These are phyloP conservation scores for Formica aserva DNA, from an alignment of 2,888 invertebrate species.

Conservation along the genomic window DNA sequence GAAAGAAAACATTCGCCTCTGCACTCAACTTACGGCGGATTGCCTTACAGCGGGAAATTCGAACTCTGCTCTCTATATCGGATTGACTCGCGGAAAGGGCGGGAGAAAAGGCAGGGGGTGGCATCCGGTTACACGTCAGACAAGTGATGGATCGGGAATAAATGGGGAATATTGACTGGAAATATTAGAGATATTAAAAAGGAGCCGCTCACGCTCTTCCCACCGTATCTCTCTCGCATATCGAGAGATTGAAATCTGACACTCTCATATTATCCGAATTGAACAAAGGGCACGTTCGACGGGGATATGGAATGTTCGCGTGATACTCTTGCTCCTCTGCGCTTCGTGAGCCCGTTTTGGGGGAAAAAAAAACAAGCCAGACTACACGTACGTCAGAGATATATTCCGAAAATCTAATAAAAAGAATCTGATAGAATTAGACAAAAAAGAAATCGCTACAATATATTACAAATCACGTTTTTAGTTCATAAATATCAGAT, in stretches of 20 bases:
- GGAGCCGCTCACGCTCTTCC: slow-evolving; percentile 60
- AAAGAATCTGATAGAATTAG: slow-evolving; percentile 13
- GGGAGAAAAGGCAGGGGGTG: slow-evolving; percentile 35
- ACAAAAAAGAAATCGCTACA: slow-evolving; percentile 18
- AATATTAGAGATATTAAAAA: slow-evolving; percentile 82
- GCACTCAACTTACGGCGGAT: slow-evolving; percentile 59
- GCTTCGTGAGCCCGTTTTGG: slow-evolving; percentile 15
- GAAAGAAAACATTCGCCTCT: slow-evolving; percentile 68
- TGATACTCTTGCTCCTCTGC: slow-evolving; percentile 5
- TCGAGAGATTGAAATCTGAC: slow-evolving; percentile 75
- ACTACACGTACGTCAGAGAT: not conserved
- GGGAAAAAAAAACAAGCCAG: not conserved
- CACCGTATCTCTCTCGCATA: slow-evolving; percentile 75
- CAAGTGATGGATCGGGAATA: slow-evolving; percentile 80
- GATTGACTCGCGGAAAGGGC: slow-evolving; percentile 64
- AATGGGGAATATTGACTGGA: slow-evolving; percentile 80
- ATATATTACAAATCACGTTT: slow-evolving; percentile 39
- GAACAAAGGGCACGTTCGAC: slow-evolving; percentile 57
- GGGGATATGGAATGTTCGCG: slow-evolving; percentile 30
- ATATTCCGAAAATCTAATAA: slow-evolving; percentile 42
- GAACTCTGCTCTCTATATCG: slow-evolving; percentile 67
- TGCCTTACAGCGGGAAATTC: slow-evolving; percentile 68
- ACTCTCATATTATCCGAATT: slow-evolving; percentile 71
- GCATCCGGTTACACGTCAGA: slow-evolving; percentile 79
- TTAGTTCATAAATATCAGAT: slow-evolving; percentile 33